Evolutionary conservation across 1,140 invertebrate genomes (phyloP), one percentile per base, ranked within the genome.

Genomic region (Bombus cullumanus): DNA sequence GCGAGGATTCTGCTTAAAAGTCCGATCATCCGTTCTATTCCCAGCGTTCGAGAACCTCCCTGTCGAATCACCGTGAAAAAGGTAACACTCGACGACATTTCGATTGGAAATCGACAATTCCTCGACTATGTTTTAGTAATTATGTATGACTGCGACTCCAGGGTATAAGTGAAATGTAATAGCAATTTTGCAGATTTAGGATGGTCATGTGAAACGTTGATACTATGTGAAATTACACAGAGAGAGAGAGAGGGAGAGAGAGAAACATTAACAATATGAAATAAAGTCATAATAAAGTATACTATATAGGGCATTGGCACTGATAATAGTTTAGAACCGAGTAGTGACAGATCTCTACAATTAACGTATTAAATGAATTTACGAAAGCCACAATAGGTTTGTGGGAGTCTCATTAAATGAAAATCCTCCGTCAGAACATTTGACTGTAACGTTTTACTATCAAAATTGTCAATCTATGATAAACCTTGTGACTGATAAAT

Each of bases 21-120:
- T 91, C 90, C 81, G 85, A 92, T 91, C 85, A 77, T 82, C 80
- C 79, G 85, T 83, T 68, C 80, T 88, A 83, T 81, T 82, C 82
- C 80, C 85, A 84, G 66, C 81, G 81, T 89, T 47, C 31, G n/a
- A 25, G 28, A 43, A 31, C 53, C n/a, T 28, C 41, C 31, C 41
- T 62, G 53, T 62, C 75, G 83, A 37, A 62, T 28, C 64, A 6
- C 5, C 75, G 57, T 77, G 88, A 41, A 83, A 86, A 89, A 68
- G 75, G 68, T 81, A 76, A 83, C 71, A 83, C 57, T 76, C 47
- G 75, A 62, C 28, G 39, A 62, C 80, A 57, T 86, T 78, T 73
- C 77, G 64, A 64, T 85, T 80, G 22, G 75, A 37, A 59, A 57
- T 12, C 13, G 15, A 66, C n/a, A 53, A 80, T 80, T 37, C 2